Evolutionary conservation across 1,140 invertebrate species (phyloP), one percentile per base, ranked within the genome.

Genomic region (Heliconius hermathena): DNA sequence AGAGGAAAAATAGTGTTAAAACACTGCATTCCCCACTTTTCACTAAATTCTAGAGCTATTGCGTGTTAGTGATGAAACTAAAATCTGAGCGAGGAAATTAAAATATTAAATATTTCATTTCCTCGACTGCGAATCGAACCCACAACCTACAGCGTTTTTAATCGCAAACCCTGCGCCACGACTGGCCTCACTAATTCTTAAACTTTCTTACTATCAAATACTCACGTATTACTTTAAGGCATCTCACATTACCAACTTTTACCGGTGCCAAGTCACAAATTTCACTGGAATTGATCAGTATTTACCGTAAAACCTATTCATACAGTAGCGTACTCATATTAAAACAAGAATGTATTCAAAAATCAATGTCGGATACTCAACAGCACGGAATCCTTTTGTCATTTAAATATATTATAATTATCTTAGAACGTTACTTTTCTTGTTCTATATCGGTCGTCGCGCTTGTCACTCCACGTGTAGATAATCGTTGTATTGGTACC

Each of bases 371-470:
- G 11, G 11, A 29, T 4, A 66, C 26, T 66, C 60, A 66, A 66
- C 29, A 26, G 22, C 60, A n/a, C 22, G 60, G 60, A 66, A 66
- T 66, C 60, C 60, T 66, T 26, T 66, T 66, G 2, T 26, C 3
- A 66, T 66, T 11, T 66, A 66, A 66, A 66, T 29, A 26, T 66
- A 66, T 66, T 26, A 66, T 66, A n/a, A 66, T 29, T 26, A 66
- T 66, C 3, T 66, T 29, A 16, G 20, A 20, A 20, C 54, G 54
- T 57, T 57, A 22, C 4, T 66, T 66, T 26, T 13, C 20, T 66
- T n/a, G 60, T 66, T 66, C 60, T 66, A 66, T 66, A 66, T 66
- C 60, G 60, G 60, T 66, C 60, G 22, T 66, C 60, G 8, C 60
- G 60, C 60, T 66, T 66, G 60, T 66, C 60, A 66, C 60, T 66